Evolutionary conservation across 2,113 vertebrate genomes (phyloP).

Genomic region (Tetrax tetrax): DNA sequence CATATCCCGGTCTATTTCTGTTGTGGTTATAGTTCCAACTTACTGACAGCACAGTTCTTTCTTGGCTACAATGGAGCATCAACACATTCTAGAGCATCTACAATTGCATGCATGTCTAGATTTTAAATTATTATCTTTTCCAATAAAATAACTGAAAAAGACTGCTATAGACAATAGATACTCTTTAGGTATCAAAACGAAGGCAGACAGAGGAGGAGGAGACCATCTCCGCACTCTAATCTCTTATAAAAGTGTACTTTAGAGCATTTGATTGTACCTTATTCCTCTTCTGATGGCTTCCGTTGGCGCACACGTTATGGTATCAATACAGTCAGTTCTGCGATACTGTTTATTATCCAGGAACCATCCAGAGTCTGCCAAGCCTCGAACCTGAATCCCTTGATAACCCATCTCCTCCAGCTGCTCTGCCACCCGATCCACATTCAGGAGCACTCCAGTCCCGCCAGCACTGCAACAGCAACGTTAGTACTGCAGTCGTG

Average conservation of each 20-base stretch:
- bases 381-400: slow-evolving; percentile 91
- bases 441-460: slow-evolving; percentile 93
- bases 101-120: background rate
- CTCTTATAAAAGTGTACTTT: background rate
- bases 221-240: background rate
- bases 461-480: slow-evolving; percentile 87
- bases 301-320: slow-evolving; percentile 87
- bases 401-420: slow-evolving; percentile 88
- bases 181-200: background rate
- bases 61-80: background rate
- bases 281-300: slow-evolving; percentile 96
- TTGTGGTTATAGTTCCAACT: background rate
- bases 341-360: slow-evolving; percentile 96
- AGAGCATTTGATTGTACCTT: slow-evolving; percentile 77
- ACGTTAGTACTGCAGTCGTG: background rate
- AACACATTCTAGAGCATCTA: background rate
- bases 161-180: background rate
- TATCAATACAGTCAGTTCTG: slow-evolving; percentile 89
- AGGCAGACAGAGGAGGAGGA: background rate
- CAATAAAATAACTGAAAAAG: background rate
- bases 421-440: slow-evolving; percentile 90
- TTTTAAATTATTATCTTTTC: background rate
- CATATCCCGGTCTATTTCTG: background rate
- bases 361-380: slow-evolving; percentile 97
- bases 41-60: background rate